phyloP scores from a whole-genome alignment of 2,888 invertebrate species.

The Catotricha subobsoleta region DNA sequence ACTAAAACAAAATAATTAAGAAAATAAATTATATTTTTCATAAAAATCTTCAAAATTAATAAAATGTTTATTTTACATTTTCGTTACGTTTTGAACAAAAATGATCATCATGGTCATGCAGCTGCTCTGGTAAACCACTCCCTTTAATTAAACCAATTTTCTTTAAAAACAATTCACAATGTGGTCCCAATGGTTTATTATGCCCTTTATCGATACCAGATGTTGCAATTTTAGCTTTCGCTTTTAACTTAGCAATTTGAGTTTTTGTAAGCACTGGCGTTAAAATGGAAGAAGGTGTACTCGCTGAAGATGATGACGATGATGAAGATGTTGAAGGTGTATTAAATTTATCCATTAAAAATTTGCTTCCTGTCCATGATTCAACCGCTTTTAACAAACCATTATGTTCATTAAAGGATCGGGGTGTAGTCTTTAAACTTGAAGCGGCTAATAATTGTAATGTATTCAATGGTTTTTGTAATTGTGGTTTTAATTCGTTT shows the following conservation, averaged over 20 bases:
- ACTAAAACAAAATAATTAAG: constrained; percentile 5
- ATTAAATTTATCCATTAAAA: neutral
- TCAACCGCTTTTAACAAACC: constrained; percentile 4
- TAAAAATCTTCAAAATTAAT: neutral
- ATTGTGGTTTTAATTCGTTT: neutral
- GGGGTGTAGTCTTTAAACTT: constrained; percentile 8
- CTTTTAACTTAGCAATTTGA: too few relatives aligned
- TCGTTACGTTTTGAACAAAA: constrained; percentile 30
- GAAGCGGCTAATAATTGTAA: constrained; percentile 21
- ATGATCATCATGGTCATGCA: constrained; percentile 27
- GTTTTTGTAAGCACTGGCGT: too few relatives aligned
- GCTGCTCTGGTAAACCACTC: constrained; percentile 9
- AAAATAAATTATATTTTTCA: neutral
- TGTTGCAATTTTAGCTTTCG: neutral
- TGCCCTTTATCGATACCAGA: neutral
- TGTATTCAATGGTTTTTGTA: constrained; percentile 15
- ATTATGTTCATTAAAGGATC: constrained; percentile 8
- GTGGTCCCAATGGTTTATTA: constrained; percentile 23
- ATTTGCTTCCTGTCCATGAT: constrained; percentile 1
- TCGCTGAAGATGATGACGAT: constrained; percentile 5
- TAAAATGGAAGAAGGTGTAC: constrained; percentile 4
- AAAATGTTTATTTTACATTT: constrained; percentile 20
- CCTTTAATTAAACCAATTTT: constrained; percentile 28
- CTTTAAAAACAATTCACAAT: constrained; percentile 31
- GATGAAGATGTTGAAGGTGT: constrained; percentile 2